A percentile compares a stretch with the other conserved stretches of the same genome.
These are phyloP conservation scores for Stratiomys singularior DNA, from an alignment of 2,888 invertebrate species.

Conservation along the genomic window DNA sequence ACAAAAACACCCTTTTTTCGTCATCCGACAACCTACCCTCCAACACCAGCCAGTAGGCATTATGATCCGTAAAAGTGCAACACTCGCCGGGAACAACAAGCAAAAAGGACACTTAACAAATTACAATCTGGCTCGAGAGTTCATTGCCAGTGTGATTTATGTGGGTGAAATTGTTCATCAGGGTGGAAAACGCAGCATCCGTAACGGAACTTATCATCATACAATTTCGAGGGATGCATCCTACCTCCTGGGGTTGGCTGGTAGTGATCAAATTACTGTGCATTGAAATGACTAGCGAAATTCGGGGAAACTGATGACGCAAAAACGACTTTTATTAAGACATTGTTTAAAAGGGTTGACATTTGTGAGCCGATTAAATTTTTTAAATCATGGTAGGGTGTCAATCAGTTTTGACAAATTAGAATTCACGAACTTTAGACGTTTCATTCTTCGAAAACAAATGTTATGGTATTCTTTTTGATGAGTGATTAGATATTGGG, in stretches of 20 bases:
- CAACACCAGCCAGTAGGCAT: slow-evolving; percentile 14
- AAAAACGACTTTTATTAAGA: slow-evolving; percentile 33
- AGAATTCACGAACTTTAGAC: slow-evolving; percentile 45
- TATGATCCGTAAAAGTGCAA: slow-evolving; percentile 10
- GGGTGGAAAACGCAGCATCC: slow-evolving; percentile 50
- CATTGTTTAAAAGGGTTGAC: slow-evolving; percentile 37
- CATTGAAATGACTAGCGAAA: neutral
- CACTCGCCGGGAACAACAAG: slow-evolving; percentile 13
- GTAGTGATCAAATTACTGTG: slow-evolving; percentile 40
- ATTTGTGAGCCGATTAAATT: slow-evolving; percentile 21
- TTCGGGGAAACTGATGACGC: neutral
- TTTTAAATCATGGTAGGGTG: slow-evolving; percentile 6
- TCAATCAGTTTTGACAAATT: slow-evolving; percentile 48
- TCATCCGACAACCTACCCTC: neutral
- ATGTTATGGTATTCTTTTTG: neutral
- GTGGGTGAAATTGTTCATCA: slow-evolving; percentile 40
- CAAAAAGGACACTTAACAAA: slow-evolving; percentile 44
- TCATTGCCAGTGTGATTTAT: slow-evolving; percentile 43
- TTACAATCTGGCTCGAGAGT: slow-evolving; percentile 40
- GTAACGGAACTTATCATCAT: slow-evolving; percentile 48
- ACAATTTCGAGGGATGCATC: neutral
- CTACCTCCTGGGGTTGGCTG: slow-evolving; percentile 27
- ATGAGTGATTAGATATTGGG: too few relatives aligned
- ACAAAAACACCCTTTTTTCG: slow-evolving; percentile 3
- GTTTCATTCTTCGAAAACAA: slow-evolving; percentile 2